phyloP scores from a whole-genome alignment of 2,113 vertebrate genomes.

The Poeciliopsis prolifica region DNA sequence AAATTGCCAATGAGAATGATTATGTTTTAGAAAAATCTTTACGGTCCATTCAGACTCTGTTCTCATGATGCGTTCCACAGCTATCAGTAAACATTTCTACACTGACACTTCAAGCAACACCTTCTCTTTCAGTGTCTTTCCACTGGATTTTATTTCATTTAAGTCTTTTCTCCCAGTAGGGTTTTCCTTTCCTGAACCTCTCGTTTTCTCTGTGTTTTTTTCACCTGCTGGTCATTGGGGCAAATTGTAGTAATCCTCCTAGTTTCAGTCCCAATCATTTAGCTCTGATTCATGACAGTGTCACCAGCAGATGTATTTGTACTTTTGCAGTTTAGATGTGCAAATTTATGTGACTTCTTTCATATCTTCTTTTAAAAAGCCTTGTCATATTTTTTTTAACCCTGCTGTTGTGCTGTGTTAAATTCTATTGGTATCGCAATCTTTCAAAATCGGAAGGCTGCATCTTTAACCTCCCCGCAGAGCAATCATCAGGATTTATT shows the following conservation, averaged over 20 bases:
- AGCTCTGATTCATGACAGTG: conserved; percentile 27
- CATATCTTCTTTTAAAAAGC: conserved; percentile 27
- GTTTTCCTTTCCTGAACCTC: conserved; percentile 33
- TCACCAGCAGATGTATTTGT: conserved; percentile 20
- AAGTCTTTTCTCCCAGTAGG: conserved; percentile 18
- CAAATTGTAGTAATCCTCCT: conserved; percentile 50
- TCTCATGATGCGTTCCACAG: conserved; percentile 31
- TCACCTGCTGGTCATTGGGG: conserved; percentile 65
- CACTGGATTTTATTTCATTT: conserved; percentile 42
- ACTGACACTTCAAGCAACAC: conserved; percentile 17
- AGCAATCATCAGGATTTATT: background rate
- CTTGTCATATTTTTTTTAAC: conserved; percentile 7
- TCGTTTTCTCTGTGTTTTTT: conserved; percentile 64
- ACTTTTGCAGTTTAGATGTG: background rate
- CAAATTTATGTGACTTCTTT: conserved; percentile 20
- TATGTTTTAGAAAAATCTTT: conserved; percentile 11
- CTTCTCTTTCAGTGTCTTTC: conserved; percentile 44
- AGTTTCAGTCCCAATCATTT: conserved; percentile 11
- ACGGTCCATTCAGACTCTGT: background rate
- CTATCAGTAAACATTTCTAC: conserved; percentile 37
- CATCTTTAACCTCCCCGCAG: background rate
- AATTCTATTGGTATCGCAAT: background rate
- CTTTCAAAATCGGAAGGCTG: background rate
- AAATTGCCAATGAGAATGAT: conserved; percentile 1
- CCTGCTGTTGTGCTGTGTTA: background rate